A percentile compares a stretch with the other conserved stretches of the same genome.
phyloP scores from a whole-genome alignment of 2,797 vertebrate genomes.

The Ctenopoma kingsleyae region DNA sequence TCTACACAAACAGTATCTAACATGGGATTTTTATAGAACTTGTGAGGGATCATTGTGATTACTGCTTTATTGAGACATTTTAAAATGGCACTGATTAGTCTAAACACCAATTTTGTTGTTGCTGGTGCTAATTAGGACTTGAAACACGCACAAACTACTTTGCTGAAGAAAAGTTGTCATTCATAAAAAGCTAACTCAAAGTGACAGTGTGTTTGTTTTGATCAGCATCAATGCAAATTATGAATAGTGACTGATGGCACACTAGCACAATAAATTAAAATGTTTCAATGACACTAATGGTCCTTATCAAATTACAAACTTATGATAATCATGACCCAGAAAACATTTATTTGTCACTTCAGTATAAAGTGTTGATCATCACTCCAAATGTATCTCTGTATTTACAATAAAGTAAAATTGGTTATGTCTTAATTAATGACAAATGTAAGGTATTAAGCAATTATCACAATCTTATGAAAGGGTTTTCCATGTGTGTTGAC shows the following conservation, averaged over 20 bases:
- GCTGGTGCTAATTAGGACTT: conserved; percentile 9
- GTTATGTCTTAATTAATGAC: conserved; percentile 21
- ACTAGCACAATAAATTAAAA: conserved; percentile 6
- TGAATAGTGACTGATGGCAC: conserved; percentile 2
- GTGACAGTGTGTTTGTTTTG: conserved; percentile 13
- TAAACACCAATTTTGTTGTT: conserved; percentile 3
- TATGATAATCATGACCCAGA: conserved; percentile 4
- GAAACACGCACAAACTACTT: conserved; percentile 3
- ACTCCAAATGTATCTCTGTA: neutral
- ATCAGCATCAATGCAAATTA: neutral
- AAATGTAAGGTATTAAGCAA: conserved; percentile 19
- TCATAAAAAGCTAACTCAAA: conserved; percentile 13
- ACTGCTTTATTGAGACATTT: conserved; percentile 23
- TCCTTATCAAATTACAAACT: conserved; percentile 18
- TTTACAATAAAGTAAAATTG: conserved; percentile 20
- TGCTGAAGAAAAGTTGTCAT: neutral
- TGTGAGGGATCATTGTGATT: neutral
- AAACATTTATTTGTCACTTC: conserved; percentile 22
- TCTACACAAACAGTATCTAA: conserved; percentile 8
- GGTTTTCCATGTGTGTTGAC: neutral
- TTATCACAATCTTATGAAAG: conserved; percentile 24
- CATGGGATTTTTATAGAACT: conserved; percentile 4
- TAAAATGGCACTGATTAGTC: conserved; percentile 23
- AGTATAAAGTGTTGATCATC: neutral
- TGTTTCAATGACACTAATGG: conserved; percentile 4